Conservation (phyloP, 2,797 vertebrate species). For the Melanotaenia boesemani region DNA sequence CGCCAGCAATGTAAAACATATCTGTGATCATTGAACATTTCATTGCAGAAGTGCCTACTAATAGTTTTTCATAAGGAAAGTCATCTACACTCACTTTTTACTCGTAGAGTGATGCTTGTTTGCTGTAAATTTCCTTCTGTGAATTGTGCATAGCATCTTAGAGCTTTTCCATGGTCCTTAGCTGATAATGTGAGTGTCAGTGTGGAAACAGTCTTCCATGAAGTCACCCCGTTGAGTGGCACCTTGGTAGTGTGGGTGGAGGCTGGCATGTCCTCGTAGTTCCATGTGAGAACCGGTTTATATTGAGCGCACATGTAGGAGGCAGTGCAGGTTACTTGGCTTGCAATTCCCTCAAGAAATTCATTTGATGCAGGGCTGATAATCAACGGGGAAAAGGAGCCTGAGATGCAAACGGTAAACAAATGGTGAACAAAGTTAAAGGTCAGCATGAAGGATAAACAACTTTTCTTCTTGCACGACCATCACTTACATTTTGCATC, state of each 20-base stretch:
- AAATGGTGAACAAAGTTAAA: neutral
- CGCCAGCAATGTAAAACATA: no score
- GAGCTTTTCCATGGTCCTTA: constrained; percentile 46
- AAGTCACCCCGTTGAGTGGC: rapidly evolving
- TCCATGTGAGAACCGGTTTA: constrained; percentile 52
- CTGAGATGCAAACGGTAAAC: constrained; percentile 37
- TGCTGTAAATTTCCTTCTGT: neutral
- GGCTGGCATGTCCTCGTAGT: constrained; percentile 39
- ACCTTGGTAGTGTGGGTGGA: rapidly evolving
- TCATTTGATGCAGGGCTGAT: constrained; percentile 17
- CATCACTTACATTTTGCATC: constrained; percentile 44
- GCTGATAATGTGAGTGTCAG: constrained; percentile 52
- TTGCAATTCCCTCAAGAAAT: constrained; percentile 51
- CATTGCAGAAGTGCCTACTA: no score
- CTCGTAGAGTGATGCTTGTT: constrained; percentile 27
- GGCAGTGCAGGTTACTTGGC: constrained; percentile 43
- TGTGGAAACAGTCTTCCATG: constrained; percentile 42
- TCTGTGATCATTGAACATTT: no score
- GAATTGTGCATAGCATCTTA: constrained; percentile 55
- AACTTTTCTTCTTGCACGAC: neutral
- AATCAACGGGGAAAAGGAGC: constrained; percentile 28
- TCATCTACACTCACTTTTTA: constrained; percentile 54
- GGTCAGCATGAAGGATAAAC: neutral
- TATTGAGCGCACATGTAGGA: constrained; percentile 42
- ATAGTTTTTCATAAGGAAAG: neutral